Evolutionary conservation across 2,113 vertebrate genomes (phyloP).

Genomic region (Oncorhynchus masou): DNA sequence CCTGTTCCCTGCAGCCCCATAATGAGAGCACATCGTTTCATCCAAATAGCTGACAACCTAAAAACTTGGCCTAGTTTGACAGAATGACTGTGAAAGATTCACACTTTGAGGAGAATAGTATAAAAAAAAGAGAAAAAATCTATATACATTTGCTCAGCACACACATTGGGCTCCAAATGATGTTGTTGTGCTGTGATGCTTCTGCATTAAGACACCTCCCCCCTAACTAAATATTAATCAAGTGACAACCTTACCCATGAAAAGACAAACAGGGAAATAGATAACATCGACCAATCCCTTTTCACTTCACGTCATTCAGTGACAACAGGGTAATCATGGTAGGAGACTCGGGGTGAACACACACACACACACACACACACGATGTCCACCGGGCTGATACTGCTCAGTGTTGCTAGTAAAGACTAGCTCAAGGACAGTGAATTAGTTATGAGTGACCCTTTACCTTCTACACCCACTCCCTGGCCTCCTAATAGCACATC

Average conservation of each 20-base stretch:
- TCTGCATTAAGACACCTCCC: too few species aligned
- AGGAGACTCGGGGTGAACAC: neutral
- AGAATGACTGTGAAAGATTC: slow-evolving; percentile 7
- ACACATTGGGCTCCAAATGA: neutral
- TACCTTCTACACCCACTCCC: neutral
- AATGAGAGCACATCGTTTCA: slow-evolving; percentile 17
- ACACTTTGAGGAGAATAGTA: slow-evolving; percentile 2
- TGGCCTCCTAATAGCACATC: slow-evolving; percentile 34
- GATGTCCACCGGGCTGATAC: neutral
- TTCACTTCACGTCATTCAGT: neutral
- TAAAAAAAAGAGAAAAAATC: neutral
- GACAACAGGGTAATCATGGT: neutral
- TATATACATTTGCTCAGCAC: neutral
- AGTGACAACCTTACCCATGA: neutral
- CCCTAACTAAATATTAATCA: neutral
- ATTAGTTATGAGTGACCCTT: neutral
- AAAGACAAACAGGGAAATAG: neutral
- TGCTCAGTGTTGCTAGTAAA: neutral
- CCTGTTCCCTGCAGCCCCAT: slow-evolving; percentile 23
- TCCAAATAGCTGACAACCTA: slow-evolving; percentile 2
- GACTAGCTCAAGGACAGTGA: slow-evolving; percentile 9
- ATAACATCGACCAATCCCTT: neutral
- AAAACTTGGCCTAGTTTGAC: neutral
- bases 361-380: slow-evolving; percentile 1
- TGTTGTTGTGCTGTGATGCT: neutral